Evolutionary conservation across 2,888 invertebrate genomes (phyloP), one percentile per base, ranked within the genome.

Genomic region (Amphipoea lucens): DNA sequence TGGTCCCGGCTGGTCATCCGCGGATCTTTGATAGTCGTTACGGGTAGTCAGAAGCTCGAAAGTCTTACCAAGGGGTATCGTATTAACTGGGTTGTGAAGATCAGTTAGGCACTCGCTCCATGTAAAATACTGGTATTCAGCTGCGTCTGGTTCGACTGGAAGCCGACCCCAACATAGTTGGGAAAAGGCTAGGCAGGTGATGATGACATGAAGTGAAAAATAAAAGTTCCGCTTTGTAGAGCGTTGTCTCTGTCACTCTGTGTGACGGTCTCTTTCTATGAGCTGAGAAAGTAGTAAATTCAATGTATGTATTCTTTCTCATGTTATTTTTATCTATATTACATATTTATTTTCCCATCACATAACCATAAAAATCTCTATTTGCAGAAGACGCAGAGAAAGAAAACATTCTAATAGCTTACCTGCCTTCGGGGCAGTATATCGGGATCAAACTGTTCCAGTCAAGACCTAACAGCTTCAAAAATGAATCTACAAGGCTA

Each of bases 381-480:
- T 81, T 70, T 62, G 76, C 92, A 94, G 96, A 94, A 5, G 96
- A 96, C 14, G 76, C 93, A 2, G 96, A 96, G 42, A 96, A 95
- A 65, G 96, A 96, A 94, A 97, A 97, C 90, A 95, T 98, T 5
- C 93, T 98, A 1, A 96, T 98, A 83, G 97, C 97, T 0, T 97
- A 97, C 87, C 96, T 98, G 7, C 97, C 97, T 0, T 94, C 97
- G 0, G 98, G 97, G 0, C 97, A 97, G 90, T 97, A 97, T 84
- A 97, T 98, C 14, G 98, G 98, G 51, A 97, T 98, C 82, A 98
- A 97, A 91, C 94, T 98, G 69, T 98, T 98, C 92, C 97, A 97
- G 81, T 96, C 96, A 0, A 96, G 97, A 65, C 98, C 98, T 0
- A 91, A 93, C n/a, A 92, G 92, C 17, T 98, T 98, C 91, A 97